Evolutionary conservation across 2,888 invertebrate species (phyloP).

Genomic region (Diogma glabrata): DNA sequence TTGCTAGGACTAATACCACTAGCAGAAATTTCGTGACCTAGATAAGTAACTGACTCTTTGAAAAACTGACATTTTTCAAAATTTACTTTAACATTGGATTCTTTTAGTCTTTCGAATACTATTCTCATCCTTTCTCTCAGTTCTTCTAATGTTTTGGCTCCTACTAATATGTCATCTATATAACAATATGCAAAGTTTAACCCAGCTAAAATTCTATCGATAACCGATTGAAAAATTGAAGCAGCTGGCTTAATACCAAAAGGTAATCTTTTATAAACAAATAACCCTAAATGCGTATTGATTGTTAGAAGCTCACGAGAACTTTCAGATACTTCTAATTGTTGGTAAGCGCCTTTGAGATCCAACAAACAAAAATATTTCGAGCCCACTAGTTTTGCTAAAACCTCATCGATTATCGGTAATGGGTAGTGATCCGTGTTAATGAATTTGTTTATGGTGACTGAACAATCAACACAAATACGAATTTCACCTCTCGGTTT

Average conservation of each 20-base stretch:
- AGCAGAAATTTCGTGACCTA: neutral
- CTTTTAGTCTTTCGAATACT: neutral
- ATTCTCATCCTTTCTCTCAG: neutral
- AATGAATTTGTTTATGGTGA: neutral
- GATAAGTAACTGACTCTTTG: too few species aligned
- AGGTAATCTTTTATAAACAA: neutral
- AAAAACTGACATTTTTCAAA: conserved; percentile 1
- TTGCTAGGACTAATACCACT: neutral
- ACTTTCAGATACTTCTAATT: neutral
- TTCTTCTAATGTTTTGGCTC: neutral
- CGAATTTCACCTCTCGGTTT: neutral
- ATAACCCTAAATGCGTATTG: neutral
- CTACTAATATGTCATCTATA: conserved; percentile 5
- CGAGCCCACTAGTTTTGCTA: neutral
- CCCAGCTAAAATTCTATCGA: neutral
- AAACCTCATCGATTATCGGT: neutral
- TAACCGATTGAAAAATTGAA: neutral
- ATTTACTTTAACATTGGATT: conserved; percentile 2
- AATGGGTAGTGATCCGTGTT: neutral
- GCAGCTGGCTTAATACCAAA: neutral
- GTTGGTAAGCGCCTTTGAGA: neutral
- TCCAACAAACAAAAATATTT: neutral
- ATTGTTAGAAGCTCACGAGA: neutral
- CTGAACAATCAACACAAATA: neutral
- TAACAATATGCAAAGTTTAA: neutral